Evolutionary conservation across 2,888 invertebrate species (phyloP).

Genomic region (Cheilosia variabilis): DNA sequence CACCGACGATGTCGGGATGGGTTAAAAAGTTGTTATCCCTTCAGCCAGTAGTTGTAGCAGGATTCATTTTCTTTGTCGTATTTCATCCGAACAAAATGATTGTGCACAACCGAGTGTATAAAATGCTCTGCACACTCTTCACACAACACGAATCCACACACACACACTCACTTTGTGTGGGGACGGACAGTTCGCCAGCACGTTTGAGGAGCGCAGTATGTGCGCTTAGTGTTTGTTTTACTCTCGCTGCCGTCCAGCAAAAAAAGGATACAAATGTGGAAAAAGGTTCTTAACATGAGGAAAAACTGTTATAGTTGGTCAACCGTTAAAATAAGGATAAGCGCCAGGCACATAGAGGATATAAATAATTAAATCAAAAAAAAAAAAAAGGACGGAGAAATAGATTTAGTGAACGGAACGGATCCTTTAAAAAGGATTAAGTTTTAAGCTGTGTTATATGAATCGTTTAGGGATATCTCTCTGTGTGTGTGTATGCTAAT

Average conservation of each 20-base stretch:
- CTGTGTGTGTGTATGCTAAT: constrained; percentile 13
- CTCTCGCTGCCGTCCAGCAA: constrained; percentile 23
- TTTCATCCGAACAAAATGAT: constrained; percentile 67
- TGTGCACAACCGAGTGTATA: constrained; percentile 61
- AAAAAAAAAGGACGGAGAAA: constrained; percentile 22
- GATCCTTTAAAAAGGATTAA: constrained; percentile 35
- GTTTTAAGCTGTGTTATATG: constrained; percentile 27
- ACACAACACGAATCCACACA: constrained; percentile 1
- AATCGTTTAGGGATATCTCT: neutral
- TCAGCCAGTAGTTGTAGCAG: constrained; percentile 43
- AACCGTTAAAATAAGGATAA: constrained; percentile 74
- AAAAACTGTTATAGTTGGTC: constrained; percentile 73
- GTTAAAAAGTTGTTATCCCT: constrained; percentile 62
- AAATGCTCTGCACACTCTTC: constrained; percentile 23
- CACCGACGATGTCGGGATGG: neutral
- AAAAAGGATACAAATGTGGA: constrained; percentile 55
- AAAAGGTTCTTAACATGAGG: constrained; percentile 64
- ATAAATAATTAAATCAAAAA: constrained; percentile 71
- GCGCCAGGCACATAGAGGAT: constrained; percentile 66
- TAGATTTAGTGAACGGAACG: constrained; percentile 38
- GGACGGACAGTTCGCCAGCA: constrained; percentile 36
- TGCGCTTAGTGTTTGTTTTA: constrained; percentile 54
- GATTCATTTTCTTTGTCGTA: constrained; percentile 63
- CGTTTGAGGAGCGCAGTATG: constrained; percentile 29
- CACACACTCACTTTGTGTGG: neutral